Evolutionary conservation across 2,888 invertebrate genomes (phyloP), one percentile per base, ranked within the genome.

Genomic region (Ectemnius lituratus): DNA sequence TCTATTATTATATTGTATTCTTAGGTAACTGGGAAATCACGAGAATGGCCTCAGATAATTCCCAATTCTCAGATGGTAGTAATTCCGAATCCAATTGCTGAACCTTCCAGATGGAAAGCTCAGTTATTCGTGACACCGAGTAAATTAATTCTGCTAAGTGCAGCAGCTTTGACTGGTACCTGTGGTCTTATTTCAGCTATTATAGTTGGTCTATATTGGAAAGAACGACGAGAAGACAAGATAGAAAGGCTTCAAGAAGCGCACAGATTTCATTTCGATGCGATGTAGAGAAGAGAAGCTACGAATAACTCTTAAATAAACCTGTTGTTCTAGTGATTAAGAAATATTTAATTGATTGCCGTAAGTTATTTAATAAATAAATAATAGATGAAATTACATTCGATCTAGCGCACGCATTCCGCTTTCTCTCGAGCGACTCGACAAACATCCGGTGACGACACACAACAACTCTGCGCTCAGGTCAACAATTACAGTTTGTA

Each of bases 41-140:
- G 94, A 80, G 94, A 94, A 71, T 98, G 97, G 96, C 95, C 95
- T 0, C 97, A 97, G 90, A 95, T 98, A 66, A 99, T 99, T 88
- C 99, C 99, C 0, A 99, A 99, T 89, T 98, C 99, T 0, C 99
- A 99, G 91, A 96, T 99, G 91, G 96, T 99, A 47, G 96, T 99
- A 0, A 96, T 99, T 74, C 99, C 99, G 1, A 94, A 94, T 87
- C 97, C 97, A 5, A 93, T 94, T 0, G 92, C 93, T 75, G 93
- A 96, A 67, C 95, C 98, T 0, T 93, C 92, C 2, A 93, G 94
- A 81, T 99, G 99, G 99, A 95, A 94, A 85, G 97, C 96, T 18
- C 97, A 97, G 87, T 92, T 99, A 16, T 99, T 98, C 92, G 97
- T 99, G 0, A 98, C 98, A 0, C 98, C 98, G 0, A 98, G 98